Base-by-base conservation (phyloP, 53 echinoderm and acorn worm genomes). In the Temnopleurus reevesii region DNA sequence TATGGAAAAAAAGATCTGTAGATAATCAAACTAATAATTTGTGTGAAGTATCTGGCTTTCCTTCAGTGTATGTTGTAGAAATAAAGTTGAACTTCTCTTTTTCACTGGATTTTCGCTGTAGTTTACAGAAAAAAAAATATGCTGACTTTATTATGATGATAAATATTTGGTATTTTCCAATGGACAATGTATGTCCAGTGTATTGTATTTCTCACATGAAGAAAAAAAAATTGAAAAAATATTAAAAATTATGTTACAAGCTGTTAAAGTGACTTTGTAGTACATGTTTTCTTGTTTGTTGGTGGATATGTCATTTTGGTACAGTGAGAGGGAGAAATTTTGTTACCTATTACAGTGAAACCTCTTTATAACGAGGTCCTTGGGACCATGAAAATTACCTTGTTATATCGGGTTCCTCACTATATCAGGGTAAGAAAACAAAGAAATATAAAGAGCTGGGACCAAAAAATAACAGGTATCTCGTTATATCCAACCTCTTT, bases 111-210 rank as follows among this genome's bases (percentile, higher is more conserved):
- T 63, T 59, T 76, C 43, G 76, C 44, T 21, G 44, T 47, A 59
- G 45, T n/a, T n/a, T n/a, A n/a, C n/a, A n/a, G n/a, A n/a, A 8
- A 59, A 57, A 56, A 60, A 45, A 25, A 29, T 27, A 46, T 44
- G 25, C 5, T 59, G 58, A 85, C 43, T 85, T 85, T 41, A 60
- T 44, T 34, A 44, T 34, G 13, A 29, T n/a, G 31, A n/a, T n/a
- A n/a, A n/a, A n/a, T 65, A 87, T 66, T 87, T 87, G 88, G 66
- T 87, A 87, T 87, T 87, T 59, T 45, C 46, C 65, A 66, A 66
- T 31, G 71, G 54, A 71, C 18, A 58, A 84, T 84, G 84, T 84
- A 35, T 84, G 59, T 13, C 86, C 59, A 64, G 60, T 47, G 88
- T 53, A 60, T 81, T 53, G 81, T 85, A 85, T 85, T 85, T 85